A percentile compares a stretch with the other conserved stretches of the same genome.
Evolutionary conservation across 2,888 invertebrate species (phyloP).

Genomic region (Drosophila buzzatii): DNA sequence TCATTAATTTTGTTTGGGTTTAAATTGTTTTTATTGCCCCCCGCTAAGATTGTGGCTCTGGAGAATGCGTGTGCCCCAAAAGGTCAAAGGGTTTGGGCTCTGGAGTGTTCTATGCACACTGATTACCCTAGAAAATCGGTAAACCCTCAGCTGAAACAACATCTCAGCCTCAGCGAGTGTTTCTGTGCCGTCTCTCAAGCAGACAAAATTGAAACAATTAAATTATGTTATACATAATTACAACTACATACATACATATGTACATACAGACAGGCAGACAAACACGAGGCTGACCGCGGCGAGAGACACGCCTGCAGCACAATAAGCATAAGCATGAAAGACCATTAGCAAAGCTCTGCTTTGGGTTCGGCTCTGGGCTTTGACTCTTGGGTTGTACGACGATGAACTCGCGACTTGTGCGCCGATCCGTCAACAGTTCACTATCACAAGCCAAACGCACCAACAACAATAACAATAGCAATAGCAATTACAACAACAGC

Average conservation of each 20-base stretch:
- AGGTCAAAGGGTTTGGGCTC: conserved; percentile 28
- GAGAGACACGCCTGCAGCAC: conserved; percentile 48
- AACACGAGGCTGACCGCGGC: conserved; percentile 8
- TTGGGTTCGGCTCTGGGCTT: conserved; percentile 41
- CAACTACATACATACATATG: conserved; percentile 2
- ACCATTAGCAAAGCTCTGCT: conserved; percentile 56
- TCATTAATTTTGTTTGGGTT: neutral
- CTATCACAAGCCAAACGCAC: conserved; percentile 36
- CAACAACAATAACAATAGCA: conserved; percentile 15
- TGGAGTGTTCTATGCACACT: conserved; percentile 17
- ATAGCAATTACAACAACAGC: conserved; percentile 19
- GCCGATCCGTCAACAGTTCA: conserved; percentile 49
- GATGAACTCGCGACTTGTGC: conserved; percentile 47
- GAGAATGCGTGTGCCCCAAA: conserved; percentile 20
- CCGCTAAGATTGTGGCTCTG: neutral
- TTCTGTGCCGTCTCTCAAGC: conserved; percentile 32
- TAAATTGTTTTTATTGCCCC: neutral
- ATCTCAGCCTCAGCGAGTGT: conserved; percentile 27
- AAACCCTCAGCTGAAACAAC: conserved; percentile 13
- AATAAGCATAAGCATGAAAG: conserved; percentile 47
- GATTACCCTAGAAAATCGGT: conserved; percentile 38
- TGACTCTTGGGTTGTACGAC: conserved; percentile 40
- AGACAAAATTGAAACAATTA: conserved; percentile 67
- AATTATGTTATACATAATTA: conserved; percentile 69
- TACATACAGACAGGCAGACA: conserved; percentile 12